Base-by-base conservation (phyloP, 1,140 invertebrate species). In the Lysiphlebus fabarum region DNA sequence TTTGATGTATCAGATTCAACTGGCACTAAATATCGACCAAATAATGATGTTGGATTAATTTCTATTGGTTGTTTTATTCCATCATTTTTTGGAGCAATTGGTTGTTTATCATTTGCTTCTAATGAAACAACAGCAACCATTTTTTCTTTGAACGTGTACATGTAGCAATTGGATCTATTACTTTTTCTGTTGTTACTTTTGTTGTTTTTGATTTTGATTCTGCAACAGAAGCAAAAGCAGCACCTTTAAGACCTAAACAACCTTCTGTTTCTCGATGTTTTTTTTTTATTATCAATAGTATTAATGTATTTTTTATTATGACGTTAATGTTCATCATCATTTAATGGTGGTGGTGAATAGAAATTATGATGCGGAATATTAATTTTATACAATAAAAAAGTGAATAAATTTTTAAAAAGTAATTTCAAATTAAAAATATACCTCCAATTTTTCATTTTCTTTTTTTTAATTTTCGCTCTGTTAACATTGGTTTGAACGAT, bases 311-410 rank as follows among this genome's bases (percentile, higher is more conserved):
- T 45, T 42, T 17, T 8, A 10, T 40, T 53, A 51, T 57, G 47
- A 36, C 56, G 61, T 42, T 56, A 48, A 5, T 48, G n/a, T 12
- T 7, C 49, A 45, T 14, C 11, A 53, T 53, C 59, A 5, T n/a
- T 53, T 4, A 26, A 26, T 9, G 63, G 7, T 33, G 63, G 49
- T 1, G 76, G 71, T 10, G 74, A 78, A 61, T 68, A 75, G 9
- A 67, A 40, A 49, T 70, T 69, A 51, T 80, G 76, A 48, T 72
- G 75, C 0, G 74, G 71, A 11, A 77, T 33, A 0, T 78, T 76
- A 7, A 75, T 75, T 67, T 76, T 74, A 44, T n/a, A n/a, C n/a
- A n/a, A n/a, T n/a, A n/a, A n/a, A n/a, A n/a, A n/a, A n/a, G n/a
- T n/a, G n/a, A n/a, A n/a, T n/a, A n/a, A n/a, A n/a, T n/a, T n/a